These are phyloP conservation scores for Cisticola juncidis DNA, from an alignment of 2,113 vertebrate genomes.

Conservation along the genomic window DNA sequence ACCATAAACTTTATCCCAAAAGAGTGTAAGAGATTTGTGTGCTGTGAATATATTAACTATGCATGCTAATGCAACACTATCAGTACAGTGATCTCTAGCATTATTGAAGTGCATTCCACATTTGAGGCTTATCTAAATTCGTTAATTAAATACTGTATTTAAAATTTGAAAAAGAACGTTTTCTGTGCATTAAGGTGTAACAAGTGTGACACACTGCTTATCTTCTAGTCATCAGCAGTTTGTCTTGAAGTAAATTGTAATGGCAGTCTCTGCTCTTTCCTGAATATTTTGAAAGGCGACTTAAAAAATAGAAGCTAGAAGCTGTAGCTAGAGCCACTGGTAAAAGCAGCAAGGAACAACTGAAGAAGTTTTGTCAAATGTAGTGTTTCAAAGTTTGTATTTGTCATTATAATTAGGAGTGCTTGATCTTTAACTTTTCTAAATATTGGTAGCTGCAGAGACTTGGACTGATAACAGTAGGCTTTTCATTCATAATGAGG, in stretches of 20 bases:
- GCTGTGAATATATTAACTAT: background rate
- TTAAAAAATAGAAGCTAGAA: background rate
- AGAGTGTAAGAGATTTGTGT: background rate
- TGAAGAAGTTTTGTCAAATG: background rate
- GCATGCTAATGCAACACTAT: background rate
- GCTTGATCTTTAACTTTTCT: background rate
- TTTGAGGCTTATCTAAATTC: slow-evolving; percentile 44
- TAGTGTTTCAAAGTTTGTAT: background rate
- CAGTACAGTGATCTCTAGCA: background rate
- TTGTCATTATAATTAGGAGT: background rate
- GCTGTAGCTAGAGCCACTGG: background rate
- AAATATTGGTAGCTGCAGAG: background rate
- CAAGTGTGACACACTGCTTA: background rate
- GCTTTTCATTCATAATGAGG: background rate
- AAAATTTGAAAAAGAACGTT: slow-evolving; percentile 23
- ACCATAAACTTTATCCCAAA: background rate
- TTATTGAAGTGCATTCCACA: slow-evolving; percentile 12
- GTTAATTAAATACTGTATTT: slow-evolving; percentile 62
- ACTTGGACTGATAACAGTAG: background rate
- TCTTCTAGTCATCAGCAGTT: slow-evolving; percentile 36
- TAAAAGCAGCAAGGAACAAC: background rate
- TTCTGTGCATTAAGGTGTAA: slow-evolving; percentile 23
- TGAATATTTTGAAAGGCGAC: background rate
- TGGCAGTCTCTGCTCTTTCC: background rate
- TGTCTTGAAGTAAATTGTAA: slow-evolving; percentile 17